phyloP scores from a whole-genome alignment of 2,797 vertebrate species.

The Harpagifer antarcticus region DNA sequence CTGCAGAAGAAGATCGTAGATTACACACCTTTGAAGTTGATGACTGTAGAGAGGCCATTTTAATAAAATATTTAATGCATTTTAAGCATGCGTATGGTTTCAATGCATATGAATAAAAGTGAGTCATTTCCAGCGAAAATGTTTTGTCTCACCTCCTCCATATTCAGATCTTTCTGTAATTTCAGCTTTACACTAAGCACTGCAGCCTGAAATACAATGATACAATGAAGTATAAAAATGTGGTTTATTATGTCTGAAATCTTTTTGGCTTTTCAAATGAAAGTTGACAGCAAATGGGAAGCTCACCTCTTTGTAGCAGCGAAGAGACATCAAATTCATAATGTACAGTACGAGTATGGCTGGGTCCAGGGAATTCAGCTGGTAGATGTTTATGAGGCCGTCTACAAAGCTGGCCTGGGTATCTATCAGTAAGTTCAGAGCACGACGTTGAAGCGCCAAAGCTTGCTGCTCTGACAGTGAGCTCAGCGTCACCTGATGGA shows the following conservation, averaged over 20 bases:
- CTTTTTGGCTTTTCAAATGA: background rate
- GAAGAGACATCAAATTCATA: constrained; percentile 60
- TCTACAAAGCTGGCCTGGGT: constrained; percentile 70
- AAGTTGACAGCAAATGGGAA: background rate
- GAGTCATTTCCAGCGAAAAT: background rate
- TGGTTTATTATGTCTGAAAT: background rate
- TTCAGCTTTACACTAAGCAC: constrained; percentile 75
- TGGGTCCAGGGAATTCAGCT: constrained; percentile 74
- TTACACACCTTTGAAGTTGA: background rate
- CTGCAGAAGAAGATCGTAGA: constrained; percentile 55
- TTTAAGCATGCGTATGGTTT: background rate
- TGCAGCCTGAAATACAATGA: constrained; percentile 68
- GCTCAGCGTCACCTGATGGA: constrained; percentile 67
- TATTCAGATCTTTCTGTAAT: constrained; percentile 80
- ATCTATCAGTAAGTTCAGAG: constrained; percentile 74
- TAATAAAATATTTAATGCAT: background rate
- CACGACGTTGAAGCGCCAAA: constrained; percentile 67
- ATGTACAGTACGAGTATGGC: constrained; percentile 69
- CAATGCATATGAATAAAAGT: constrained; percentile 1
- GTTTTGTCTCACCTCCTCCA: constrained; percentile 80
- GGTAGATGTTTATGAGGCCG: constrained; percentile 76
- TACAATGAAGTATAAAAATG: background rate
- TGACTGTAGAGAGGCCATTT: background rate
- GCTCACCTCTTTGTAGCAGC: constrained; percentile 80
- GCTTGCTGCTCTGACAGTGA: constrained; percentile 57